Base-by-base conservation (phyloP, 2,797 vertebrate species). In the Neomorphus geoffroyi region DNA sequence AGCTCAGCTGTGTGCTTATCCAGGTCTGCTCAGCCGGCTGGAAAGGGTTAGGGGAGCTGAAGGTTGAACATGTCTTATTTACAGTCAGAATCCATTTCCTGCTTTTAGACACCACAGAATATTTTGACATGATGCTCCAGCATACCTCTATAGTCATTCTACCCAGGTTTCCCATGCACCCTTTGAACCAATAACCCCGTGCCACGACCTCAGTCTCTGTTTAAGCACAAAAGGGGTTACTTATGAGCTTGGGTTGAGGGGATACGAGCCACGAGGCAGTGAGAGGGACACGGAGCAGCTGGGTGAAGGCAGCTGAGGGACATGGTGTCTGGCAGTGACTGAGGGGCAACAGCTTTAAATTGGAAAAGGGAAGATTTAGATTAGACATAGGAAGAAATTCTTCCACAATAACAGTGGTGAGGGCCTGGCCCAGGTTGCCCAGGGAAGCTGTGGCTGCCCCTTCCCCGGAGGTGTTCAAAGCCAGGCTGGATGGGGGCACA, bases 31-130 rank as follows among this genome's bases (percentile, higher is more conserved):
- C 54, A 13, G 53, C 23, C 39, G 27, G 15, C 0, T 0, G 18
- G 14, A 17, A 11, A 37, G 32, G 56, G 32, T 2, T 3, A 21
- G 1, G 4, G 45, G 28, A 53, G 46, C 56, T 22, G 39, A 46
- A 32, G 56, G 3, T 5, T 7, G n/a, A 22, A 19, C 32, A 1
- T 0, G 4, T 3, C 41, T 7, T 9, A 2, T 10, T 3, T 28
- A 7, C 8, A 6, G 11, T 11, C 28, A 13, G 56, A 37, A 41
- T 15, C 23, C 12, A 4, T 10, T 8, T 46, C n/a, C 57, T 18
- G 15, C 16, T 17, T 18, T 24, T 1, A 26, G 45, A 33, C 46
- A 53, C 16, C 6, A 9, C 22, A 3, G 30, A 8, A 1, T 2
- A 13, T 23, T 67, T 35, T 28, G 56, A 7, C 0, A 3, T 1